A percentile compares a stretch with the other conserved stretches of the same genome.
Conservation (phyloP, 35 echinoderm and acorn worm species). For the Anneissia japonica region DNA sequence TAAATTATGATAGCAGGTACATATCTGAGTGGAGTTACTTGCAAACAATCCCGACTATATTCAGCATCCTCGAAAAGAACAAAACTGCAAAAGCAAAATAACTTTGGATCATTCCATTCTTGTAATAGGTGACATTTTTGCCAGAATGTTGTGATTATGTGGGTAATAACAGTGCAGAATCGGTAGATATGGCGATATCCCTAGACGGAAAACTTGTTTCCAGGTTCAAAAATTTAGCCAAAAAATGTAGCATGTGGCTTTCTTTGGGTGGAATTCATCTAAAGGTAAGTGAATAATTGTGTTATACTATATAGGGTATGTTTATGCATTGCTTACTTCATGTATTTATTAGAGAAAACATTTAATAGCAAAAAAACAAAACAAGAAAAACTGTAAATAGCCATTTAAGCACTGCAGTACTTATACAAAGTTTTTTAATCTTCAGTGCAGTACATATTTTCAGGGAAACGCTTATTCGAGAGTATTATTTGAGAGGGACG, state of each 20-base stretch:
- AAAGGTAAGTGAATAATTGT: slow-evolving; percentile 24
- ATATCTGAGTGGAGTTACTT: neutral
- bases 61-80: too few species aligned
- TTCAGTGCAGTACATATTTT: too few species aligned
- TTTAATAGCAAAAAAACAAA: too few species aligned
- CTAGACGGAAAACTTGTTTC: slow-evolving; percentile 31
- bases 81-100: neutral
- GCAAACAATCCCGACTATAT: neutral
- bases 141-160: slow-evolving; percentile 55
- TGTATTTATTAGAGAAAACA: too few species aligned
- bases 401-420: too few species aligned
- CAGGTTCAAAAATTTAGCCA: slow-evolving; percentile 22
- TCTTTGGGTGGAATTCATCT: slow-evolving; percentile 59
- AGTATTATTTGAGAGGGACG: too few species aligned
- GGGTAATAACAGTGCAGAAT: slow-evolving; percentile 4
- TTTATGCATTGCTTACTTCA: too few species aligned
- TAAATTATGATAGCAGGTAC: neutral
- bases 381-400: too few species aligned
- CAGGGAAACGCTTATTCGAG: too few species aligned
- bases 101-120: neutral
- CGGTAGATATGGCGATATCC: slow-evolving; percentile 29
- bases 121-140: slow-evolving; percentile 52
- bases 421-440: too few species aligned
- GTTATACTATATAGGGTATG: too few species aligned
- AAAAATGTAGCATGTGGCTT: slow-evolving; percentile 33